These are phyloP conservation scores for Panorpa germanica DNA, from an alignment of 2,888 invertebrate genomes.

Conservation along the genomic window DNA sequence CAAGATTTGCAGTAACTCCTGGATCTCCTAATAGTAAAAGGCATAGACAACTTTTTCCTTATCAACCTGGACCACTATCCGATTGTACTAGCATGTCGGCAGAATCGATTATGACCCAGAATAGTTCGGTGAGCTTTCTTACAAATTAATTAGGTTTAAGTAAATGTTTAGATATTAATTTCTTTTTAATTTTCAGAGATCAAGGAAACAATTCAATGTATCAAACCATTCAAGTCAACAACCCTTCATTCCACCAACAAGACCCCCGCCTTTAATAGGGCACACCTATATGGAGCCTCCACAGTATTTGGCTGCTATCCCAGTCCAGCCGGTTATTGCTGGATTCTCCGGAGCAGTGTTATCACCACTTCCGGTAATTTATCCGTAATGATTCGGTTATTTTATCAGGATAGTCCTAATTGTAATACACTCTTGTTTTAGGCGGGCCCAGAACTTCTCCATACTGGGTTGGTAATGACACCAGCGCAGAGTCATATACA, in stretches of 20 bases:
- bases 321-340: constrained; percentile 34
- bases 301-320: constrained; percentile 35
- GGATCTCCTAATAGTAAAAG: constrained; percentile 22
- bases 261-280: constrained; percentile 13
- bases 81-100: constrained; percentile 47
- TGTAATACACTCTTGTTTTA: constrained; percentile 9
- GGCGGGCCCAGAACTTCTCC: too few relatives aligned
- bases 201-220: constrained; percentile 16
- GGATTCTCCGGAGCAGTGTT: constrained; percentile 26
- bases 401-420: constrained; percentile 5
- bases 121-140: constrained; percentile 23
- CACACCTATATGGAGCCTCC: constrained; percentile 17
- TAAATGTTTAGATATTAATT: constrained; percentile 1
- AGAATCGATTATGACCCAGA: constrained; percentile 34
- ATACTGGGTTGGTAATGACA: constrained; percentile 29
- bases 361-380: constrained; percentile 15
- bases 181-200: constrained; percentile 17
- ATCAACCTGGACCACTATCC: constrained; percentile 26
- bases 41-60: constrained; percentile 18
- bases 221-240: constrained; percentile 15
- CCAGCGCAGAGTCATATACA: constrained; percentile 38
- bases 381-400: background rate
- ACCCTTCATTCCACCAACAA: constrained; percentile 14
- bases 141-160: constrained; percentile 1
- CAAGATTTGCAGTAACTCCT: constrained; percentile 19